Evolutionary conservation across 2,113 vertebrate species (phyloP), one percentile per base, ranked within the genome.

Genomic region (Chrysemys picta): DNA sequence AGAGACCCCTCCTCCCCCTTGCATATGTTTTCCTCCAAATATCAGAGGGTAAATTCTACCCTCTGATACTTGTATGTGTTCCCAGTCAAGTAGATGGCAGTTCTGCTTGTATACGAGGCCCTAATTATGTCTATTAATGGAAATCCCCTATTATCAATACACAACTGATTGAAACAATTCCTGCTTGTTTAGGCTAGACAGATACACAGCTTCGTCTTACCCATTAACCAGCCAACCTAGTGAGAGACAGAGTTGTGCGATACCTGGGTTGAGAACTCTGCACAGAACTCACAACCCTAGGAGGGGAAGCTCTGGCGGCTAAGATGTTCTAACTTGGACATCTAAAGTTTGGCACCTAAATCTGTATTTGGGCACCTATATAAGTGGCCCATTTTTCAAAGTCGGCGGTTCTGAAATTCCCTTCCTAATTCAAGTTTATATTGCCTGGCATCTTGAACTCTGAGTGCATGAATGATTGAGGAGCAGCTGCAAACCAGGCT

Each of bases 41-140:
- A 8, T 9, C 79, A 57, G 83, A 92, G 90, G 29, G 86, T 85
- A 72, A 93, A 85, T 95, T 93, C 90, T 93, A 83, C 97, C 95
- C 88, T 93, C 82, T 84, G 85, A 54, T 88, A 45, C 76, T 96
- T 85, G 84, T 4, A 1, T 85, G 53, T 59, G 91, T 75, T 91
- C 93, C 89, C 24, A 75, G 92, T 96, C 87, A 80, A 96, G 65
- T 76, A 91, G 75, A 87, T 95, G 57, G 82, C 93, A 92, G 59
- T 78, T 95, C 87, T 87, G 82, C 6, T 0, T 92, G 91, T 91
- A 87, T 95, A 91, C 94, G 57, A 2, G 84, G 79, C 65, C 85
- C 65, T 96, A 97, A 97, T 96, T 97, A 95, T 3, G 21, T 92
- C 96, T 95, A 97, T 91, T 79, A 95, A 95, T 97, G 96, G 96